Percentiles rank a stretch among this genome's conserved stretches.
phyloP scores from a whole-genome alignment of 30 jellyfish, hydroid and myxozoan species.

The Haliclystus octoradiatus region DNA sequence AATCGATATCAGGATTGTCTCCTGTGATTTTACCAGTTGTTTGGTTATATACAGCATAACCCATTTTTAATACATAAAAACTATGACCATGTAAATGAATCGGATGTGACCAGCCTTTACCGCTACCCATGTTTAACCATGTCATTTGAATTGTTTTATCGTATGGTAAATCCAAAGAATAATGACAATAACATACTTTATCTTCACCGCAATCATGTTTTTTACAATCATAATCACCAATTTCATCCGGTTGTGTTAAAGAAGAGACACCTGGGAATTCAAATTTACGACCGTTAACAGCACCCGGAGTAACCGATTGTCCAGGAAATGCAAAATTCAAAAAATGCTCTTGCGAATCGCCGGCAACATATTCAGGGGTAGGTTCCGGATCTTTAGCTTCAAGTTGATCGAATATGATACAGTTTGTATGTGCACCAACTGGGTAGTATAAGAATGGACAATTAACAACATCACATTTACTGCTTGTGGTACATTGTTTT shows the following conservation, averaged over 20 bases:
- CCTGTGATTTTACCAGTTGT: constrained; percentile 40
- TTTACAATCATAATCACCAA: constrained; percentile 4
- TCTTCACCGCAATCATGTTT: constrained; percentile 10
- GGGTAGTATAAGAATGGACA: constrained; percentile 6
- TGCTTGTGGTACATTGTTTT: not conserved
- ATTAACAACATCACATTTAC: constrained; percentile 2
- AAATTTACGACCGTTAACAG: constrained; percentile 18
- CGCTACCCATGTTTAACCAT: constrained; percentile 51
- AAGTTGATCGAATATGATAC: not conserved
- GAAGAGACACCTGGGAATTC: constrained; percentile 14
- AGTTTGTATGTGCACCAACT: not conserved
- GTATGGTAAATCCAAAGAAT: not conserved
- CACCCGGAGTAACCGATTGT: constrained; percentile 5
- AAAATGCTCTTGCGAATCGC: constrained; percentile 6
- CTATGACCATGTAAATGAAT: constrained; percentile 93
- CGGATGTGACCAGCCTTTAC: constrained; percentile 87
- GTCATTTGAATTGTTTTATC: constrained; percentile 58
- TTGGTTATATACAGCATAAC: constrained; percentile 49
- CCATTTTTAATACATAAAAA: constrained; percentile 70
- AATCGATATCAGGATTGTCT: constrained; percentile 18
- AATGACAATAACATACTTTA: constrained; percentile 11
- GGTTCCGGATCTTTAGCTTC: constrained; percentile 1
- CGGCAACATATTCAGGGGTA: constrained; percentile 5
- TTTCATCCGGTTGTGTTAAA: constrained; percentile 11
- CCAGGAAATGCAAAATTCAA: constrained; percentile 19